Percentiles rank a stretch among this genome's conserved stretches.
Conservation (phyloP, 2,113 vertebrate genomes). For the Urocolius indicus region DNA sequence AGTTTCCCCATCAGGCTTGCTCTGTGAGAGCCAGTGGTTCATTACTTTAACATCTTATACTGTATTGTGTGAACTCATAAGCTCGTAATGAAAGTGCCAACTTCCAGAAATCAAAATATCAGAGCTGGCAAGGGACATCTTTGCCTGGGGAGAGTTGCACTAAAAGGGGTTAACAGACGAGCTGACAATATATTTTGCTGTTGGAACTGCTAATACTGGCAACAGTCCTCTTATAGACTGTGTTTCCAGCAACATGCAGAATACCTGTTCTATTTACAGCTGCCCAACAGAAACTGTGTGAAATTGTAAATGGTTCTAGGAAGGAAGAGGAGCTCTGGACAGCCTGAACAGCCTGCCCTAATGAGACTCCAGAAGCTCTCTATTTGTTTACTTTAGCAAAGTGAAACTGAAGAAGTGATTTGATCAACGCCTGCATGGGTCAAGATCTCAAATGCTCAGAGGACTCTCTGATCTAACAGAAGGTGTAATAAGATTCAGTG, state of each 20-base stretch:
- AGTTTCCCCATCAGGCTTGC: background rate
- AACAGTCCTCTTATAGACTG: background rate
- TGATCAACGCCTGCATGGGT: slow-evolving; percentile 40
- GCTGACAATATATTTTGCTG: background rate
- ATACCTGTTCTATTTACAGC: slow-evolving; percentile 25
- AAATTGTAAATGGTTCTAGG: background rate
- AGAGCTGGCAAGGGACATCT: background rate
- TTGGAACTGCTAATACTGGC: background rate
- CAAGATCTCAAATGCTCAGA: slow-evolving; percentile 45
- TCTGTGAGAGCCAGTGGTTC: background rate
- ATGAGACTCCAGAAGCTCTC: slow-evolving; percentile 22
- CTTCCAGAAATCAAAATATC: background rate
- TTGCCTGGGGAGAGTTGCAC: background rate
- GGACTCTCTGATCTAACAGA: slow-evolving; percentile 57
- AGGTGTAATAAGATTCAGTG: slow-evolving; percentile 30
- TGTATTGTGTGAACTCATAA: background rate
- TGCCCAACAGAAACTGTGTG: background rate
- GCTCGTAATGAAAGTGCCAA: background rate
- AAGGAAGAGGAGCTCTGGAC: background rate
- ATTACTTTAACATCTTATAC: background rate
- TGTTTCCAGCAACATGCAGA: background rate
- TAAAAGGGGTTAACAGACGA: background rate
- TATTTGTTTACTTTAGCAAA: slow-evolving; percentile 53
- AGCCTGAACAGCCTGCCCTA: background rate
- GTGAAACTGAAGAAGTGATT: slow-evolving; percentile 42